Conservation (phyloP, 1,140 invertebrate species). For the Diploscapter pachys region DNA sequence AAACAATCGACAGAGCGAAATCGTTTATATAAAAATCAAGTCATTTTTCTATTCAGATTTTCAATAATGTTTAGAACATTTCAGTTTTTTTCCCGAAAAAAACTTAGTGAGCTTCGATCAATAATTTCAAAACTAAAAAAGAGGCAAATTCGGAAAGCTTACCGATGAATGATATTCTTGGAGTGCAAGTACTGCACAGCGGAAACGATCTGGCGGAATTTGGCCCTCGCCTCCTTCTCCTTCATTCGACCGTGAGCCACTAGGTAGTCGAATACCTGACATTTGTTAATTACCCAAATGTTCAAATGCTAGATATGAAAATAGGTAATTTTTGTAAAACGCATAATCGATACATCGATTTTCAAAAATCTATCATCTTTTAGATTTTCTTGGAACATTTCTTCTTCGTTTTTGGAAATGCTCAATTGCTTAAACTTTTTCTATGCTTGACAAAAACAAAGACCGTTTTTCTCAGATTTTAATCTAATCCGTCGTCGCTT, state of each 20-base stretch:
- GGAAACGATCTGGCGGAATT: conserved; percentile 99
- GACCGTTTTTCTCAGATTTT: too few relatives aligned
- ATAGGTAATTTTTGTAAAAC: conserved; percentile 18
- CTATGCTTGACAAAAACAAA: too few relatives aligned
- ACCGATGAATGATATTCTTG: conserved; percentile 93
- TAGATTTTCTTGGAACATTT: too few relatives aligned
- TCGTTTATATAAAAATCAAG: neutral
- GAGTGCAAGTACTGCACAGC: conserved; percentile 99
- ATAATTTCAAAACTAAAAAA: conserved; percentile 66
- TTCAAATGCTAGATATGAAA: conserved; percentile 1
- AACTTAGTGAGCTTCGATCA: neutral
- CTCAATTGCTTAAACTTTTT: neutral
- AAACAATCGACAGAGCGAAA: neutral
- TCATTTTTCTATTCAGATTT: too few relatives aligned
- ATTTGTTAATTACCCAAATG: conserved; percentile 38
- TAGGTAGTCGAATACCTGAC: conserved; percentile 86
- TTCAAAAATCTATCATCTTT: neutral
- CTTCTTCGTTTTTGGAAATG: neutral
- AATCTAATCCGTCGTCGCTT: too few relatives aligned
- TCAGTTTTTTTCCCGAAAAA: neutral
- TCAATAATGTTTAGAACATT: too few relatives aligned
- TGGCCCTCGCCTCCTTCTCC: conserved; percentile 97
- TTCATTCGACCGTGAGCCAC: conserved; percentile 99
- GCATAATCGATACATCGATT: neutral
- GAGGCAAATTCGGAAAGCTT: conserved; percentile 39